Evolutionary conservation across 2,797 vertebrate species (phyloP), one percentile per base, ranked within the genome.

Genomic region (Lateolabrax maculatus): DNA sequence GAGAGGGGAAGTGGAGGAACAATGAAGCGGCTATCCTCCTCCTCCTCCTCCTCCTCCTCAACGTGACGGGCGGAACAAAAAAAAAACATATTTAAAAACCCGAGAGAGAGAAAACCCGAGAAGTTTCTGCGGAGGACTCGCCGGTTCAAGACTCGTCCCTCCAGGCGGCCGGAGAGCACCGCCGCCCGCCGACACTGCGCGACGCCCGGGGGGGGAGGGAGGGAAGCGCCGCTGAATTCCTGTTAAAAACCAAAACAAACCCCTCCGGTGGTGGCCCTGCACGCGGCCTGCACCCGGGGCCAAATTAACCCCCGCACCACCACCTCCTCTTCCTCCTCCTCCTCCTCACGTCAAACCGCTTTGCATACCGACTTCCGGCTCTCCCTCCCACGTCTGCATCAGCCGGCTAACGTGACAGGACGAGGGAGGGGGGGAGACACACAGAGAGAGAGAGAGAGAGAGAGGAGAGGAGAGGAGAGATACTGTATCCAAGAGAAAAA

Each of bases 281-380:
- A 60, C 67, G 69, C 49, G 21, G 41, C 46, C n/a, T n/a, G n/a
- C n/a, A n/a, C n/a, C n/a, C n/a, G n/a, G n/a, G 31, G 63, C 67
- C 36, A 62, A 34, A 55, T 80, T 61, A 76, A 67, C 64, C 34
- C 3, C 21, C 56, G 2, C 21, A 1, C 36, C 61, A 1, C 34
- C 44, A 13, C 18, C 53, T 43, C 41, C 34, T 2, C 27, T 61
- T 7, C 71, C 15, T 6, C n/a, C 51, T 4, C 76, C 44, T 70
- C 43, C 36, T 57, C 7, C 78, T 84, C 86, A 74, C 91, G 92
- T 93, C 90, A 90, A 81, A 55, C 64, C 74, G 41, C 88, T 95
- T 95, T 95, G 92, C 95, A 94, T 93, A 86, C 75, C 10, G 83
- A 95, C 95, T 95, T 95, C 96, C 95, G 68, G 55, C 80, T 79